phyloP scores from a whole-genome alignment of 2,888 invertebrate species.

The Nephrotoma flavescens region DNA sequence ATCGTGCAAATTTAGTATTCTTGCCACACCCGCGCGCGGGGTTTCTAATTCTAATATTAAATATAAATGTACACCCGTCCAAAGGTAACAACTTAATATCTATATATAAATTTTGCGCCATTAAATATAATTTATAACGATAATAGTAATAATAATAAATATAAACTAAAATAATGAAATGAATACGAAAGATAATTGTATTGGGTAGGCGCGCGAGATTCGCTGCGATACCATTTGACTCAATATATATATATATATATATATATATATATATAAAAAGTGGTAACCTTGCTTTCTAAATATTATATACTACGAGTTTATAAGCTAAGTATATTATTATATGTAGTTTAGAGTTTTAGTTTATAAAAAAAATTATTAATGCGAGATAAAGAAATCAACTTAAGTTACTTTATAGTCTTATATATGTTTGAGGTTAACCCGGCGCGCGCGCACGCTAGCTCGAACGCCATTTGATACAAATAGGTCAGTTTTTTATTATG shows the following conservation, averaged over 20 bases:
- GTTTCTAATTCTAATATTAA: not conserved
- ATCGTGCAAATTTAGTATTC: not conserved
- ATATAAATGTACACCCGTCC: not conserved
- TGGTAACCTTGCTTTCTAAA: not conserved
- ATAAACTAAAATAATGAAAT: not conserved
- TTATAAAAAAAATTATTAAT: not conserved
- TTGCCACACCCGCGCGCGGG: not conserved
- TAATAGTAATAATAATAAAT: not conserved
- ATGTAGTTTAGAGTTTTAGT: not conserved
- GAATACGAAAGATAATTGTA: not conserved
- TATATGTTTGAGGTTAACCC: not conserved
- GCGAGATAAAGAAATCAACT: not conserved
- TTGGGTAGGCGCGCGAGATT: not conserved
- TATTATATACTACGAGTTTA: not conserved
- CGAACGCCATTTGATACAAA: not conserved
- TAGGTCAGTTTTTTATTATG: not conserved
- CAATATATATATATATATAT: too few relatives aligned
- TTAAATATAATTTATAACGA: not conserved
- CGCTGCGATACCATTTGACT: not conserved
- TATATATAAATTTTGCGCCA: not conserved
- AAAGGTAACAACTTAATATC: not conserved
- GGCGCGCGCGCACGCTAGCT: not conserved
- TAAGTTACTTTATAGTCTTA: not conserved
- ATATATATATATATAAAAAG: not conserved
- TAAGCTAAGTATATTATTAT: not conserved